phyloP scores from a whole-genome alignment of 1,140 invertebrate genomes.

The Caenorhabditis brenneri region DNA sequence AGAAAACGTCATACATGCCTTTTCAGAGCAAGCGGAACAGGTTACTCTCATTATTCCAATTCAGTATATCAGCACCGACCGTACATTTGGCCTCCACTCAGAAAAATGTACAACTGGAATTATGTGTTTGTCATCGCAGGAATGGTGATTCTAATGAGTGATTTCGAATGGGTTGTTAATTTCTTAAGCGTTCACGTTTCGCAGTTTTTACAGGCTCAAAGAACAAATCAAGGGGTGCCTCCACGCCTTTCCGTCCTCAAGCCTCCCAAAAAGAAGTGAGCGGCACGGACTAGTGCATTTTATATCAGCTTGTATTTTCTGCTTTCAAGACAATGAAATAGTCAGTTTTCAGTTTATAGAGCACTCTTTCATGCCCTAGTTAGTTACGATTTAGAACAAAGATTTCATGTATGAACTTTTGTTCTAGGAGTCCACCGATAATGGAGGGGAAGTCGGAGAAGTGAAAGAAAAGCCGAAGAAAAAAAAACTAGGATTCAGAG shows the following conservation, averaged over 20 bases:
- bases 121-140: conserved; percentile 31
- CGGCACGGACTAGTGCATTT: not conserved
- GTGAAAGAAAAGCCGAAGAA: conserved; percentile 78
- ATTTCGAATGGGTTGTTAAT: conserved; percentile 44
- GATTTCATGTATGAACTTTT: no score
- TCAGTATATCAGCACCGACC: conserved; percentile 52
- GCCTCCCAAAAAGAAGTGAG: conserved; percentile 43
- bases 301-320: not conserved
- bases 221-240: conserved; percentile 7
- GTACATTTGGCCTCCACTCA: conserved; percentile 60
- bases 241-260: conserved; percentile 31
- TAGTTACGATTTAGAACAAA: no score
- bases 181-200: not conserved
- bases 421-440: conserved; percentile 52
- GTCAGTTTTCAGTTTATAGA: no score
- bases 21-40: conserved; percentile 56
- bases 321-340: conserved; percentile 21
- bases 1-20: not conserved
- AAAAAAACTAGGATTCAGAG: conserved; percentile 88
- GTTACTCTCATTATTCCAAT: conserved; percentile 60
- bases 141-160: conserved; percentile 43
- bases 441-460: conserved; percentile 60
- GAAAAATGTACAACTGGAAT: conserved; percentile 57
- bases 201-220: conserved; percentile 32
- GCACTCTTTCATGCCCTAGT: no score